A percentile compares a stretch with the other conserved stretches of the same genome.
Evolutionary conservation across 2,113 vertebrate species (phyloP).

Genomic region (Seriola quinqueradiata): DNA sequence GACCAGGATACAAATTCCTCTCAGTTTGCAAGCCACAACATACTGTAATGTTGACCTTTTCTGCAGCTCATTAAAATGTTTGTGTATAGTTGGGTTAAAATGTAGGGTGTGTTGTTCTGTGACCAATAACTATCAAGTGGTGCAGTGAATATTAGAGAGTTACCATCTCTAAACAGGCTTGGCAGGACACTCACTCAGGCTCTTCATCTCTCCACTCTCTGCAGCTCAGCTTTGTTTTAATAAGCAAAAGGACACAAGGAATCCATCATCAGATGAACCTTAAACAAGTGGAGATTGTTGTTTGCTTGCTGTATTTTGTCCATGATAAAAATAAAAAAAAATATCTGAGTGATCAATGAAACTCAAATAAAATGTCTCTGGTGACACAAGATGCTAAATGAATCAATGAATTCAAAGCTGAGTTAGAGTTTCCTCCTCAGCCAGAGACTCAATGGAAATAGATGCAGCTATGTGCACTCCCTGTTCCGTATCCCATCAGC

Average conservation of each 20-base stretch:
- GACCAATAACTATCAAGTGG: neutral
- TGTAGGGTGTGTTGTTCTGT: constrained; percentile 20
- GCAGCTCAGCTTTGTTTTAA: constrained; percentile 29
- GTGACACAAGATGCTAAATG: constrained; percentile 4
- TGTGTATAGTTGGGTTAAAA: constrained; percentile 22
- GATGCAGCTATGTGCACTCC: constrained; percentile 63
- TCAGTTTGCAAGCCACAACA: constrained; percentile 61
- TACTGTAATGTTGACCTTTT: constrained; percentile 52
- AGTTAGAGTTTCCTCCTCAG: constrained; percentile 15
- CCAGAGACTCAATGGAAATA: constrained; percentile 37
- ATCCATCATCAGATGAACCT: neutral
- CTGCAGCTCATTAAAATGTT: constrained; percentile 52
- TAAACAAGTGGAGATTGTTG: neutral
- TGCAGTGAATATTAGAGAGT: neutral
- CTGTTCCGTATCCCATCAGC: constrained; percentile 57
- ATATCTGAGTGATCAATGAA: neutral
- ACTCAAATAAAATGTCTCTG: neutral
- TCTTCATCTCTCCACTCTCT: constrained; percentile 5
- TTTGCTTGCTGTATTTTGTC: constrained; percentile 1
- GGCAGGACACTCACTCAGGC: neutral
- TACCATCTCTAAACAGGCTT: neutral
- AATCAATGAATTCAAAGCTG: constrained; percentile 13
- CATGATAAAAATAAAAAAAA: neutral
- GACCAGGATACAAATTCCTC: constrained; percentile 68
- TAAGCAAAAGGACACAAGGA: constrained; percentile 7